A percentile compares a stretch with the other conserved stretches of the same genome.
These are phyloP conservation scores for Dynastes hyllus DNA, from an alignment of 2,888 invertebrate genomes.

Conservation along the genomic window DNA sequence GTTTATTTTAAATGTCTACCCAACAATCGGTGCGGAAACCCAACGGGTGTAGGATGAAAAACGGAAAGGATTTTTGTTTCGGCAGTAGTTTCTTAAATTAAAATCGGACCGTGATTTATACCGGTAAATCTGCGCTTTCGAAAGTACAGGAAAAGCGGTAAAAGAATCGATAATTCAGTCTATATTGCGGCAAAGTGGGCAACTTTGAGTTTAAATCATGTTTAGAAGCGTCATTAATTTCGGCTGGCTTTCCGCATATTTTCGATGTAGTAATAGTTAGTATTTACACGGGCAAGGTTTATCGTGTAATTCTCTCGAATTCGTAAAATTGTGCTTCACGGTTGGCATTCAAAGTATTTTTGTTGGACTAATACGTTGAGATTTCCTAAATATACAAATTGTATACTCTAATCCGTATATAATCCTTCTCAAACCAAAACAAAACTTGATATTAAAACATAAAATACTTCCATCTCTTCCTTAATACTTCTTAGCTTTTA, in stretches of 20 bases:
- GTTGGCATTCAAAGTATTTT: no score
- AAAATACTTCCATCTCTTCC: no score
- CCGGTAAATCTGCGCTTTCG: constrained; percentile 23
- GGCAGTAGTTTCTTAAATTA: constrained; percentile 43
- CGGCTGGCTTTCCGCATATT: neutral
- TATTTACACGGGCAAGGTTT: neutral
- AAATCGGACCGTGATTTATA: constrained; percentile 38
- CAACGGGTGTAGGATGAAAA: neutral
- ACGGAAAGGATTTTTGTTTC: constrained; percentile 22
- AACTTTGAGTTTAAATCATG: constrained; percentile 25
- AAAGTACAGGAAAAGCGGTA: constrained; percentile 13
- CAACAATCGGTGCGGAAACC: neutral
- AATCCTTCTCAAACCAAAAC: no score
- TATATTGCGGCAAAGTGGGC: constrained; percentile 17
- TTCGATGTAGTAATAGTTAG: neutral
- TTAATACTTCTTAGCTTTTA: no score
- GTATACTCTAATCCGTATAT: no score
- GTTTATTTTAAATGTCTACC: constrained; percentile 41
- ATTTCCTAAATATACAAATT: no score
- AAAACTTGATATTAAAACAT: no score
- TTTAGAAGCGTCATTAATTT: constrained; percentile 12
- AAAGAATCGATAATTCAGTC: constrained; percentile 24
- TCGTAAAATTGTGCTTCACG: no score
- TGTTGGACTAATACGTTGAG: no score
- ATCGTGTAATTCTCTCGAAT: no score